Evolutionary conservation across 2,797 vertebrate species (phyloP).

Genomic region (Anabas testudineus): DNA sequence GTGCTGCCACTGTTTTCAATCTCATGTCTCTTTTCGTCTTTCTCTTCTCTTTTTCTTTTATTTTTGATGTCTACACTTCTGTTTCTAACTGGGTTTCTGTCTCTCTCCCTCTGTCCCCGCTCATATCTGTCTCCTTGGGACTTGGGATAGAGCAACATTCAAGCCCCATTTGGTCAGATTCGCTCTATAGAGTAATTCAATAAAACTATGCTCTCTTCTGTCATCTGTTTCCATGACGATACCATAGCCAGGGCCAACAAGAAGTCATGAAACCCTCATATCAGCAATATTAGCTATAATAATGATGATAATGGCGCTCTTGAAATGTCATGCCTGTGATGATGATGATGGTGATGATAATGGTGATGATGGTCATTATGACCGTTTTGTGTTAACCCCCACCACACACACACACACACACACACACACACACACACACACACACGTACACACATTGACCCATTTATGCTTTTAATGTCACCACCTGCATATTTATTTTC

Average conservation of each 20-base stretch:
- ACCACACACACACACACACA: constrained; percentile 29
- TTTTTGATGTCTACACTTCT: constrained; percentile 16
- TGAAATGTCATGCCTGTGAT: constrained; percentile 77
- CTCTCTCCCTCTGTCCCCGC: constrained; percentile 25
- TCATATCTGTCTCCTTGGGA: constrained; percentile 47
- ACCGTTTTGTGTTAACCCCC: constrained; percentile 64
- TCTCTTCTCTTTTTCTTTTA: constrained; percentile 30
- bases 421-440: constrained; percentile 23
- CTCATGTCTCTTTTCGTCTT: constrained; percentile 6
- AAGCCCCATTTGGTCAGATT: constrained; percentile 80
- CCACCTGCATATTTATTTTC: constrained; percentile 36
- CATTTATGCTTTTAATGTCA: constrained; percentile 63
- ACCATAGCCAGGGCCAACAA: constrained; percentile 75
- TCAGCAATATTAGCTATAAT: constrained; percentile 83
- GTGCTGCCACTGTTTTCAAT: constrained; percentile 38
- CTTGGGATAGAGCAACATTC: constrained; percentile 65
- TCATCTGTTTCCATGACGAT: constrained; percentile 84
- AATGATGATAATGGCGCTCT: constrained; percentile 81
- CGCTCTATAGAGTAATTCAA: constrained; percentile 78
- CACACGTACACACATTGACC: constrained; percentile 31
- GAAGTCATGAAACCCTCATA: constrained; percentile 74
- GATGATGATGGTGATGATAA: constrained; percentile 73
- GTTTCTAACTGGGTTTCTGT: constrained; percentile 25
- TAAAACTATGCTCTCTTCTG: constrained; percentile 77
- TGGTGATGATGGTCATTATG: constrained; percentile 68